Evolutionary conservation across 2,888 invertebrate species (phyloP).

Genomic region (Ptilodon capucinus): DNA sequence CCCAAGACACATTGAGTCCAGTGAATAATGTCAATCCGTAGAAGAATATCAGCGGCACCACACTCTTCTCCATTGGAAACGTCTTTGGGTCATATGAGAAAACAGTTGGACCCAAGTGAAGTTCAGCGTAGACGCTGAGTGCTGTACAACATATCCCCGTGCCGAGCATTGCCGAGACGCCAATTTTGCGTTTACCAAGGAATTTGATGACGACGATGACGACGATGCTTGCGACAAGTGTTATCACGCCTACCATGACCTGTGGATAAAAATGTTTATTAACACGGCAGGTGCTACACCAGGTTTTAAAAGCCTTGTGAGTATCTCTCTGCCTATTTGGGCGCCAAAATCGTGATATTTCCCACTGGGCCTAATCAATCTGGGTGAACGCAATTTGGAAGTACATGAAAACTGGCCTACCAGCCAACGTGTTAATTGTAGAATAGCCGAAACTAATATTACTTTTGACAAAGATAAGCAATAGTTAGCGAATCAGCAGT

Average conservation of each 20-base stretch:
- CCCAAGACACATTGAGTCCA: conserved; percentile 78
- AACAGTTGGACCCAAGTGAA: conserved; percentile 52
- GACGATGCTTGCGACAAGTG: conserved; percentile 63
- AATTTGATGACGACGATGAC: conserved; percentile 66
- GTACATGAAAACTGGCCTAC: no score
- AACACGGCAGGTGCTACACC: no score
- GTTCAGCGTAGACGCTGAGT: conserved; percentile 70
- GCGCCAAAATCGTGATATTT: no score
- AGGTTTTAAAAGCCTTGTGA: no score
- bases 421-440: no score
- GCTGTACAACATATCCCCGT: conserved; percentile 62
- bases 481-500: no score
- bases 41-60: conserved; percentile 65
- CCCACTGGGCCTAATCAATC: no score
- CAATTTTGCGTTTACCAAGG: conserved; percentile 75
- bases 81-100: conserved; percentile 70
- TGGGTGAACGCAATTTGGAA: no score
- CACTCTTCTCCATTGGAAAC: conserved; percentile 61
- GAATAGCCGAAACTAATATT: no score
- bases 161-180: conserved; percentile 65
- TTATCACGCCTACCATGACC: conserved; percentile 74
- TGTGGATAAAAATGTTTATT: conserved; percentile 37
- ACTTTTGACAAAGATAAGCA: no score
- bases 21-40: conserved; percentile 62
- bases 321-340: no score